Percentiles rank a stretch among this genome's conserved stretches.
phyloP scores from a whole-genome alignment of 92 coral and sea anemone genomes.

The Virgularia gustaviana region DNA sequence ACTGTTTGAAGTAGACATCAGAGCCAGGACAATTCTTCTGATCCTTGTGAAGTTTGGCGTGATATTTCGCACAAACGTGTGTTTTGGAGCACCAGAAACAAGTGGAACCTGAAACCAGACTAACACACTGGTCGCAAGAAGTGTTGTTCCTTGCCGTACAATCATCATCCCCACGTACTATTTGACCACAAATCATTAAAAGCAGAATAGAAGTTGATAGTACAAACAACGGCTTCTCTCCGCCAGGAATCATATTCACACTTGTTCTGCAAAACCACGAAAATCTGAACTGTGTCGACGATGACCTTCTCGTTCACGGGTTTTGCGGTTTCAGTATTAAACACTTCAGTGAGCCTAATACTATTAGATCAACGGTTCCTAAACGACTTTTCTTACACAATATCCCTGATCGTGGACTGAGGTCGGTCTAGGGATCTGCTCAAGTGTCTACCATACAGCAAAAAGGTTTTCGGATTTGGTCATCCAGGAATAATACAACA shows the following conservation, averaged over 20 bases:
- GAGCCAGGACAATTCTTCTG: constrained; percentile 76
- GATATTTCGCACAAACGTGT: constrained; percentile 50
- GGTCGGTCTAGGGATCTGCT: too few relatives aligned
- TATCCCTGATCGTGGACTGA: too few relatives aligned
- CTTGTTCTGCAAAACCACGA: background rate
- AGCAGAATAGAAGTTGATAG: background rate
- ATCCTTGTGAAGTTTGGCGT: constrained; percentile 66
- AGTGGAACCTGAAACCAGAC: constrained; percentile 37
- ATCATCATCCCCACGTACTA: constrained; percentile 14
- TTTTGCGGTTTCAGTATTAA: background rate
- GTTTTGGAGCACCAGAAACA: constrained; percentile 80
- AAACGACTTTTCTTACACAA: too few relatives aligned
- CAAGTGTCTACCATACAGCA: too few relatives aligned
- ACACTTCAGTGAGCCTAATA: too few relatives aligned
- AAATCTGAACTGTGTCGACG: too few relatives aligned
- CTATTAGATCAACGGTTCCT: too few relatives aligned
- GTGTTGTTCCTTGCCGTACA: constrained; percentile 51
- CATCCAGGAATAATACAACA: too few relatives aligned
- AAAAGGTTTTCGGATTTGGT: too few relatives aligned
- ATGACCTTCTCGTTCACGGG: background rate
- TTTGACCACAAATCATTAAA: background rate
- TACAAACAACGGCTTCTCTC: background rate
- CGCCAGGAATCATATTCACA: background rate
- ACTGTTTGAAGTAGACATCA: constrained; percentile 76
- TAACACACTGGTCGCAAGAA: constrained; percentile 72